phyloP scores from a whole-genome alignment of 2,797 vertebrate genomes.

The Cyprinella venusta region DNA sequence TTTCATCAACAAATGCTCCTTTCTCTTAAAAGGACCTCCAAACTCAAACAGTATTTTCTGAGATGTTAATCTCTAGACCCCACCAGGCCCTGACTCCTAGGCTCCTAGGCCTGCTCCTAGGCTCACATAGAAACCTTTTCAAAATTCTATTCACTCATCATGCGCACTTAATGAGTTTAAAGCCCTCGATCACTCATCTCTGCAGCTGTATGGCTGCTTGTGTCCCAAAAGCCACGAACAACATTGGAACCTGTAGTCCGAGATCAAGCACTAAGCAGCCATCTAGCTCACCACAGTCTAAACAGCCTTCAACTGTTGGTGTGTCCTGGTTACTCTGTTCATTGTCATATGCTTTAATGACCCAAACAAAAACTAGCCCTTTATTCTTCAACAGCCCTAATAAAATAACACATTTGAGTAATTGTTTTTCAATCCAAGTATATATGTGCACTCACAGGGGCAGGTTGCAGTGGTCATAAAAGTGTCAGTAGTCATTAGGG shows the following conservation, averaged over 20 bases:
- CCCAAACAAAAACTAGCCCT: constrained; percentile 31
- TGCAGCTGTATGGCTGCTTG: constrained; percentile 51
- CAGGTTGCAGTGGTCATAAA: constrained; percentile 70
- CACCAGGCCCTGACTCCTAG: constrained; percentile 51
- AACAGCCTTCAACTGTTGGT: constrained; percentile 57
- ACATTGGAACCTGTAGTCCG: constrained; percentile 46
- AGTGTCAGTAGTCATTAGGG: constrained; percentile 75
- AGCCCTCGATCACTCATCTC: constrained; percentile 61
- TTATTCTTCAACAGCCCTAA: constrained; percentile 26
- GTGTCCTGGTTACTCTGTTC: constrained; percentile 37
- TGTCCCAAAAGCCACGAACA: constrained; percentile 45
- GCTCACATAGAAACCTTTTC: constrained; percentile 24
- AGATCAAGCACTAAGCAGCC: constrained; percentile 59
- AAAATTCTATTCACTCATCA: constrained; percentile 53
- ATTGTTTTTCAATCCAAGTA: constrained; percentile 42
- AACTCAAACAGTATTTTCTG: constrained; percentile 57
- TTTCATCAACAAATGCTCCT: constrained; percentile 50
- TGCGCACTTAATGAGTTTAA: constrained; percentile 62
- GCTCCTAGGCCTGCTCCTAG: constrained; percentile 32
- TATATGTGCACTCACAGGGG: constrained; percentile 18
- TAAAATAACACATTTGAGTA: constrained; percentile 47
- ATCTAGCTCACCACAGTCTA: constrained; percentile 55
- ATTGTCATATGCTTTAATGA: constrained; percentile 31
- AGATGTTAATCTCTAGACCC: constrained; percentile 59
- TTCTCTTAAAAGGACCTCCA: neutral